phyloP scores from a whole-genome alignment of 2,113 vertebrate genomes.

The Indicator maculatus region DNA sequence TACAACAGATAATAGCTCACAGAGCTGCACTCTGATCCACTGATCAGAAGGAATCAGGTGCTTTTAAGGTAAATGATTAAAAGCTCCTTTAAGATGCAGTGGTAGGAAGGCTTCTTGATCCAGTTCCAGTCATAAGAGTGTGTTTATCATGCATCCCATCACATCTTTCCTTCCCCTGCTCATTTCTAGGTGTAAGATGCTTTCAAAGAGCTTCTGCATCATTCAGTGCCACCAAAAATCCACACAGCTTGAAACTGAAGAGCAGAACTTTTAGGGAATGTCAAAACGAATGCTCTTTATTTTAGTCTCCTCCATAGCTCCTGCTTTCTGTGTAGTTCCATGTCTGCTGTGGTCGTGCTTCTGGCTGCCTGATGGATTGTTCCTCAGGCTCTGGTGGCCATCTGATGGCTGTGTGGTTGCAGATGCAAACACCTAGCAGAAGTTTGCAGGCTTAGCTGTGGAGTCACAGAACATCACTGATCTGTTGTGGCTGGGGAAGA shows the following conservation, averaged over 20 bases:
- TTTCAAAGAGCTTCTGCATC: neutral
- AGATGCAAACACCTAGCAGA: neutral
- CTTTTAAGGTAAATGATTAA: slow-evolving; percentile 16
- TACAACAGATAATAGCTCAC: neutral
- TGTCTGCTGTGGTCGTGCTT: too few relatives aligned
- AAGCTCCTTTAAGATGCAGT: neutral
- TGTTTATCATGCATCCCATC: fast-evolving
- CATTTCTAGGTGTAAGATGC: neutral
- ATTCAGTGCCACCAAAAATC: neutral
- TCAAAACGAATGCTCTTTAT: neutral
- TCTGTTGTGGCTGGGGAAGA: neutral
- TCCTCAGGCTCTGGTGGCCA: neutral
- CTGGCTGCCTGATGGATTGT: fast-evolving
- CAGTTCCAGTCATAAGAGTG: neutral
- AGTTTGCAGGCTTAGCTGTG: neutral
- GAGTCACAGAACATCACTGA: neutral
- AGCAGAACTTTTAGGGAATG: neutral
- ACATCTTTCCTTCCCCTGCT: neutral
- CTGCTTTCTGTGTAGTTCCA: neutral
- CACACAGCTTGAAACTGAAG: neutral
- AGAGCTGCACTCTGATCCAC: neutral
- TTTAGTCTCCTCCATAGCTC: neutral
- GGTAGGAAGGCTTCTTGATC: neutral
- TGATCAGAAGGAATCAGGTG: neutral
- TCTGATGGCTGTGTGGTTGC: neutral